Evolutionary conservation across 1,140 invertebrate species (phyloP).

Genomic region (Caenorhabditis briggsae): DNA sequence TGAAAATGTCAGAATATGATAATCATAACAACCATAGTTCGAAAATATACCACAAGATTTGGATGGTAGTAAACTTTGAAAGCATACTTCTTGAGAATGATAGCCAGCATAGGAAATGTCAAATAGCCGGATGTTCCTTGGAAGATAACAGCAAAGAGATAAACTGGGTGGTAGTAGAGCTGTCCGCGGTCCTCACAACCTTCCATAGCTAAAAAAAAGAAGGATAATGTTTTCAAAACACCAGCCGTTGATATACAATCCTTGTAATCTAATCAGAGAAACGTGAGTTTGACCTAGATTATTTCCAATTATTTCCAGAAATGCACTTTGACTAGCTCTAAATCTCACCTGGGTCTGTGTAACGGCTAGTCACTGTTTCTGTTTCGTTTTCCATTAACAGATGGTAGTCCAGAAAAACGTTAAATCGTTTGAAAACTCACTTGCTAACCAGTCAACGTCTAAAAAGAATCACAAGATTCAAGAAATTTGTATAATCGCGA

Average conservation of each 20-base stretch:
- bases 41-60: constrained; percentile 25
- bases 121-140: constrained; percentile 10
- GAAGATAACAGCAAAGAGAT: neutral
- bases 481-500: neutral
- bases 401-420: neutral
- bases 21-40: neutral
- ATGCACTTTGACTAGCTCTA: neutral
- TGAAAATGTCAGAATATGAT: neutral
- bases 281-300: constrained; percentile 15
- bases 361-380: neutral
- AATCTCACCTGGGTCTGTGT: constrained; percentile 42
- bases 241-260: neutral
- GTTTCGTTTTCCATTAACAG: constrained; percentile 16
- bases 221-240: neutral
- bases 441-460: neutral
- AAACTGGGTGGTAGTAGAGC: neutral
- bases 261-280: neutral
- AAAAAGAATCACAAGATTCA: neutral
- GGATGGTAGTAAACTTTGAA: constrained; percentile 48
- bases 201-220: constrained; percentile 21
- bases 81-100: constrained; percentile 30
- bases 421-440: too few relatives aligned
- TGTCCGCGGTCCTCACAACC: neutral
- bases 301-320: neutral
- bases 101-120: neutral